A percentile compares a stretch with the other conserved stretches of the same genome.
Conservation (phyloP, 1,140 invertebrate genomes). For the Drosophila pallidifrons region DNA sequence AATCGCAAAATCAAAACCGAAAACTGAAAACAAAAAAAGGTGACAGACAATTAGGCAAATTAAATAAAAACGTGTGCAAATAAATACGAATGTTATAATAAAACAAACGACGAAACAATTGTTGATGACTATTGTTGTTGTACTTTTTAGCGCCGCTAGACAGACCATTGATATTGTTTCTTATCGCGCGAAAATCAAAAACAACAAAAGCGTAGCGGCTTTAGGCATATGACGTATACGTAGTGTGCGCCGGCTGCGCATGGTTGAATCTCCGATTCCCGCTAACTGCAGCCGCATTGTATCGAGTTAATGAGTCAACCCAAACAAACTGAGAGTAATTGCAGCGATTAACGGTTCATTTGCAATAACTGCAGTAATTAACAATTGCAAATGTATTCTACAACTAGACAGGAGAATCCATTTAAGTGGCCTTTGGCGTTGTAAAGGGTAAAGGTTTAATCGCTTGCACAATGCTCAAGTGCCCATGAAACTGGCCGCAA, state of each 20-base stretch:
- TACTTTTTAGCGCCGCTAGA: conserved; percentile 15
- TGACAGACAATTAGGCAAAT: conserved; percentile 40
- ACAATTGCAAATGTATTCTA: conserved; percentile 3
- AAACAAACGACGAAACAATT: conserved; percentile 31
- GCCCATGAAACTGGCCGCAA: conserved; percentile 4
- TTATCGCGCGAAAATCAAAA: conserved; percentile 27
- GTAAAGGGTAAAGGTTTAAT: conserved; percentile 22
- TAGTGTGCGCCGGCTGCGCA: conserved; percentile 12
- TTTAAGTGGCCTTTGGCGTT: neutral
- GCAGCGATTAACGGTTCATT: neutral
- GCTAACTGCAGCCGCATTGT: neutral
- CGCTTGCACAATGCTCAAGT: conserved; percentile 3
- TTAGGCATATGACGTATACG: conserved; percentile 48
- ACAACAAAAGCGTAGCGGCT: conserved; percentile 6
- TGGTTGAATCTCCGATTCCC: neutral
- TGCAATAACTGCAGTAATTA: conserved; percentile 6
- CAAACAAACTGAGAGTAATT: neutral
- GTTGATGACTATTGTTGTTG: conserved; percentile 8
- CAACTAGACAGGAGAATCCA: neutral
- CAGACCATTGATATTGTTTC: conserved; percentile 38
- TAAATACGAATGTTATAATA: conserved; percentile 19
- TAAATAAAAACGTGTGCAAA: conserved; percentile 41
- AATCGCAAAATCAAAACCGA: conserved; percentile 21
- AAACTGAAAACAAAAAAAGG: conserved; percentile 21
- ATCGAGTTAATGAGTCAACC: neutral